Conservation (phyloP, 2,888 invertebrate species). For the Allygus modestus region DNA sequence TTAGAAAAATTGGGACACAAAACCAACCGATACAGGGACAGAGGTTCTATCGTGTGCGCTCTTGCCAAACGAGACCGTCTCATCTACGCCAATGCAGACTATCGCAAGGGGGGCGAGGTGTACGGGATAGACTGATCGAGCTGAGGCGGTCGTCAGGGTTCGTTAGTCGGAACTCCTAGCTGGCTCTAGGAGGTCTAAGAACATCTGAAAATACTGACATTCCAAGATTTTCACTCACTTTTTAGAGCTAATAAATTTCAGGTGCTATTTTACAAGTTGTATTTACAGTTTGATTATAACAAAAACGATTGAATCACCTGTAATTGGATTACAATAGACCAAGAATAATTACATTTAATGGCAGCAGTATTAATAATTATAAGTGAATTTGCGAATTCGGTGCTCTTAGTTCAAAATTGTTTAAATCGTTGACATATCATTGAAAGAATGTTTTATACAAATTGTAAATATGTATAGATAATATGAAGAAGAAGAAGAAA, state of each 20-base stretch:
- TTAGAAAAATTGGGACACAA: constrained; percentile 83
- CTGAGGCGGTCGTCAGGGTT: neutral
- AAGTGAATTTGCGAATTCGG: neutral
- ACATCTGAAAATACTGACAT: neutral
- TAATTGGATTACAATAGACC: neutral
- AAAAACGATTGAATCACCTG: neutral
- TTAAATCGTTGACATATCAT: constrained; percentile 26
- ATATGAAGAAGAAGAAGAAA: no score
- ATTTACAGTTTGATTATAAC: neutral
- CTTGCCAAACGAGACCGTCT: constrained; percentile 80
- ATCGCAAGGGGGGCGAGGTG: constrained; percentile 89
- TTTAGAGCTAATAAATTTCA: neutral
- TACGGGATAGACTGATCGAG: constrained; percentile 76
- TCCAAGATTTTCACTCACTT: neutral
- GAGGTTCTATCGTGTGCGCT: constrained; percentile 86
- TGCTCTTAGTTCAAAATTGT: neutral
- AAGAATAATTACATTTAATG: neutral
- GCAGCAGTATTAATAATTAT: constrained; percentile 30
- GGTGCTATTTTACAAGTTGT: neutral
- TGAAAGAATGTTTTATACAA: neutral
- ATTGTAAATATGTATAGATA: neutral
- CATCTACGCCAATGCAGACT: constrained; percentile 88
- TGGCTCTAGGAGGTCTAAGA: constrained; percentile 13
- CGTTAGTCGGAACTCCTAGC: neutral
- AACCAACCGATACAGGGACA: constrained; percentile 79